Conservation (phyloP, 2,888 invertebrate species). For the Mantis religiosa region DNA sequence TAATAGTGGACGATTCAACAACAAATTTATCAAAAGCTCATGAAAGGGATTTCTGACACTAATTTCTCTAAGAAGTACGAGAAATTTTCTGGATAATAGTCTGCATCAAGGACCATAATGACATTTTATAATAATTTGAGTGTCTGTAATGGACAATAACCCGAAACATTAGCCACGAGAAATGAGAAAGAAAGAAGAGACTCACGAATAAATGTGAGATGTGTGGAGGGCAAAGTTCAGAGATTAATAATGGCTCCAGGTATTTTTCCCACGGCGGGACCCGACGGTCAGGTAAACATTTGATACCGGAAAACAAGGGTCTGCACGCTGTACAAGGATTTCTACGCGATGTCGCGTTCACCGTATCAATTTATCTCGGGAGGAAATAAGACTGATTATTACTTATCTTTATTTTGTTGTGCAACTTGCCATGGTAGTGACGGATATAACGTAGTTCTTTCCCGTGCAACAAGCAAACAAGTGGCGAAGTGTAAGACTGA, state of each 20-base stretch:
- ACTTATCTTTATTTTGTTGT: neutral
- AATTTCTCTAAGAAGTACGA: too few relatives aligned
- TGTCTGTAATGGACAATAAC: neutral
- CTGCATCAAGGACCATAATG: neutral
- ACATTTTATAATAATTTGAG: neutral
- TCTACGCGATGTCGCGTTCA: neutral
- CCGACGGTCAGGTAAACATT: neutral
- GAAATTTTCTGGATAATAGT: too few relatives aligned
- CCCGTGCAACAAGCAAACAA: too few relatives aligned
- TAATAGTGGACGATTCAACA: too few relatives aligned
- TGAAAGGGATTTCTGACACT: too few relatives aligned
- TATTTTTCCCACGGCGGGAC: constrained; percentile 7
- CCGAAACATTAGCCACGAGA: neutral
- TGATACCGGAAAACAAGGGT: neutral
- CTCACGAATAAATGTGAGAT: neutral
- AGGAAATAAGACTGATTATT: neutral
- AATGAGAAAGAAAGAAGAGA: neutral
- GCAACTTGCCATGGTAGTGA: neutral
- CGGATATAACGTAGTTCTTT: too few relatives aligned
- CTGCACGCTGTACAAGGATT: neutral
- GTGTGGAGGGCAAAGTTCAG: constrained; percentile 11
- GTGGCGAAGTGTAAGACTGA: too few relatives aligned
- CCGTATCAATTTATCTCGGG: neutral
- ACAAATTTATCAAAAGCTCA: too few relatives aligned
- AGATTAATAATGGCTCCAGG: constrained; percentile 7